These are phyloP conservation scores for Rhagonycha fulva DNA, from an alignment of 2,888 invertebrate species.

Conservation along the genomic window DNA sequence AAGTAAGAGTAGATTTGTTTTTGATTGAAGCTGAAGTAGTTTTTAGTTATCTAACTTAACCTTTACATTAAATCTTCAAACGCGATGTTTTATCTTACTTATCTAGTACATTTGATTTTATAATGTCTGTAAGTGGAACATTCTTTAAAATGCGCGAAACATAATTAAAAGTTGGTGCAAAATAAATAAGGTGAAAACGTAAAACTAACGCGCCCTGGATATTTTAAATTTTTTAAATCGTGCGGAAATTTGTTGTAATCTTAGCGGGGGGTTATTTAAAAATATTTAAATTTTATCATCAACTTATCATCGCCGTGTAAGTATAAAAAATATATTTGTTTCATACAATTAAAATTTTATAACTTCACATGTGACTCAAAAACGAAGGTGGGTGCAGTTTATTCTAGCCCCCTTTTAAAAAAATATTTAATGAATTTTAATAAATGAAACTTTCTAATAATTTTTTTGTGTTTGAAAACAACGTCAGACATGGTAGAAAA, in stretches of 20 bases:
- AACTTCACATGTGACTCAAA: not conserved
- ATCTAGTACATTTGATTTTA: not conserved
- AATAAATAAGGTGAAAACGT: not conserved
- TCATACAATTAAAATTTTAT: not conserved
- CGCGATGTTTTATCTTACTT: not conserved
- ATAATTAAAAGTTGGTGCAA: not conserved
- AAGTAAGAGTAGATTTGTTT: not conserved
- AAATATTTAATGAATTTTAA: too few relatives aligned
- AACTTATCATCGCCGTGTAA: too few relatives aligned
- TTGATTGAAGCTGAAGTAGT: not conserved
- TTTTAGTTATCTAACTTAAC: not conserved
- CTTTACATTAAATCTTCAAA: not conserved
- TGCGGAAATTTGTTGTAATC: too few relatives aligned
- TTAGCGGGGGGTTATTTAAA: too few relatives aligned
- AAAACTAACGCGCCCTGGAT: not conserved
- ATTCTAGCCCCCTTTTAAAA: not conserved
- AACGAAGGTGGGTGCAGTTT: not conserved
- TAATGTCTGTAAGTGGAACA: not conserved
- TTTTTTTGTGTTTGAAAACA: too few relatives aligned
- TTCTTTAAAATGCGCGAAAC: not conserved
- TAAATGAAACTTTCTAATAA: too few relatives aligned
- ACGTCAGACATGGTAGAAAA: too few relatives aligned
- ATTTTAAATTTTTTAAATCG: not conserved
- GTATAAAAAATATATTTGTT: too few relatives aligned
- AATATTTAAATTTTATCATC: too few relatives aligned